phyloP scores from a whole-genome alignment of 2,888 invertebrate species.

The Melieria omissa region DNA sequence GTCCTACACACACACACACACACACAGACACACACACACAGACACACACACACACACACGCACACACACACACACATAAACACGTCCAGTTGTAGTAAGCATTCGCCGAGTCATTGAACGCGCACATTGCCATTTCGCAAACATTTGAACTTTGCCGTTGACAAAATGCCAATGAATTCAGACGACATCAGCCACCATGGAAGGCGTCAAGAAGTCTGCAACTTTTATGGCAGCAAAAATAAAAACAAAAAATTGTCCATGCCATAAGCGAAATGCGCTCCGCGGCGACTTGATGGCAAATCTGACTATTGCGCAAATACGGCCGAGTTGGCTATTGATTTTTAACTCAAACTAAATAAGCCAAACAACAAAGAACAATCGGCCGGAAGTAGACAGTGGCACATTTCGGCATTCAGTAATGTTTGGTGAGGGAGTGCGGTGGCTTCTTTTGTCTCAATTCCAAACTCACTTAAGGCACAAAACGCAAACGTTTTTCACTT shows the following conservation, averaged over 20 bases:
- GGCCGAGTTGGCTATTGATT: slow-evolving; percentile 25
- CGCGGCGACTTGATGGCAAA: background rate
- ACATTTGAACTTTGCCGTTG: slow-evolving; percentile 31
- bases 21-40: slow-evolving; percentile 1
- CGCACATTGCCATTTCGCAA: slow-evolving; percentile 8
- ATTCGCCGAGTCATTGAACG: slow-evolving; percentile 22
- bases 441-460: background rate
- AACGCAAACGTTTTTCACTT: slow-evolving; percentile 22
- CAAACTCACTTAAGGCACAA: slow-evolving; percentile 15
- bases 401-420: background rate
- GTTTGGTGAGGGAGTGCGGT: background rate
- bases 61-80: slow-evolving; percentile 1
- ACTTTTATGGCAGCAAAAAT: slow-evolving; percentile 28
- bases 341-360: slow-evolving; percentile 15
- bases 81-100: background rate
- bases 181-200: slow-evolving; percentile 18
- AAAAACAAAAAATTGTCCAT: slow-evolving; percentile 19
- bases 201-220: slow-evolving; percentile 35
- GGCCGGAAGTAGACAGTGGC: slow-evolving; percentile 6
- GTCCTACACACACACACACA: background rate
- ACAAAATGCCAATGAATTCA: slow-evolving; percentile 35
- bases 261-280: background rate
- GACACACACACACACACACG: background rate
- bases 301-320: background rate
- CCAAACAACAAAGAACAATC: background rate